Evolutionary conservation across 2,888 invertebrate species (phyloP), one percentile per base, ranked within the genome.

Genomic region (Meta bourneti): DNA sequence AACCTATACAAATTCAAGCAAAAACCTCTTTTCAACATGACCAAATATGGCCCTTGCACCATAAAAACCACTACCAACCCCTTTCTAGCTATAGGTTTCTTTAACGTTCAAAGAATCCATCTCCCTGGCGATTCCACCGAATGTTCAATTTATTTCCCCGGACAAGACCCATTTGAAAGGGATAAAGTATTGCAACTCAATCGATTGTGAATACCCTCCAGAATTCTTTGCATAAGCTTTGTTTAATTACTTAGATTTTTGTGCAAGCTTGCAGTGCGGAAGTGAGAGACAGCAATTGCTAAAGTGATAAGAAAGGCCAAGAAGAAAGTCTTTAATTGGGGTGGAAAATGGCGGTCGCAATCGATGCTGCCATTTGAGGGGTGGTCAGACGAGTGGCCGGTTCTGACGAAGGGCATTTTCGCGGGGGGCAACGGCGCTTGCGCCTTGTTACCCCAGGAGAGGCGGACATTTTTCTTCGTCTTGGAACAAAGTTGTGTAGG

Each of bases 381-480:
- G 52, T 90, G 89, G 91, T 91, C 87, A 87, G 87, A 78, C n/a
- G 85, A 78, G 71, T 91, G 90, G 90, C 75, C 90, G 86, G 90
- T 91, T 86, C 69, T 69, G 90, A 80, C 83, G 89, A 74, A 69
- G 83, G 82, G 77, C 77, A 71, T 78, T 86, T 86, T 78, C 70
- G 78, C 54, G 51, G 89, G 78, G 75, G 78, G 80, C 9, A 49
- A n/a, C 52, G 71, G 89, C 89, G 89, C 89, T 90, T 90, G 89
- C 89, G 89, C 84, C 89, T 54, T 79, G 19, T 84, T 71, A 71
- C 69, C 89, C 89, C 79, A 19, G 72, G 83, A 81, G 74, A 81
- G 81, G 80, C 70, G 87, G 87, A 72, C 82, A 91, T 91, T 91
- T 91, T 91, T 91, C 91, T 91, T 91, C 91, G 87, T 87, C 91